Base-by-base conservation (phyloP, 1,140 invertebrate genomes). In the Drosophila parvula region DNA sequence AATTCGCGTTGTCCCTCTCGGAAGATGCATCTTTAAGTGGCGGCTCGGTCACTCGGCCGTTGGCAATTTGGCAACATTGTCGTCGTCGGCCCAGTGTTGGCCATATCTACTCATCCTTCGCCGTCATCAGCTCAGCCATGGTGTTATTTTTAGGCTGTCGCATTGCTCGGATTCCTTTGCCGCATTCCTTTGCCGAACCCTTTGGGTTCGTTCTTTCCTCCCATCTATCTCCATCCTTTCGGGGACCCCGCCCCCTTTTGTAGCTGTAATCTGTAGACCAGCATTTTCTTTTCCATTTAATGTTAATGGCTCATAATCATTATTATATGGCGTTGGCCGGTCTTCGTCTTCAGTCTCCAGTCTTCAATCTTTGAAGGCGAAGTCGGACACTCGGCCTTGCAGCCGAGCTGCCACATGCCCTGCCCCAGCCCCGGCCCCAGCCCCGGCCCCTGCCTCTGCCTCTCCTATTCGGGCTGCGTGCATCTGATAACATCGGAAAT, bases 301-400 rank as follows among this genome's bases (percentile, higher is more conserved):
- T 90, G 85, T 90, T 90, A 90, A 90, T 90, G 85, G 85, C 85
- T 85, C 85, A 90, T 90, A 90, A 90, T 90, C 86, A 90, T 90
- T 90, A 90, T 90, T 89, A 89, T 89, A 89, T 88, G 83, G 83
- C 83, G 80, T 88, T 88, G 84, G 84, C 82, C 81, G 78, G 82
- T 81, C 81, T 84, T 84, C 81, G 77, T 83, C 47, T 32, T 50
- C 48, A 28, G 48, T 32, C 48, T 16, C 36, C 50, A 55, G 34
- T 55, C 81, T 77, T 68, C 67, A 74, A 65, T 71, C 69, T 74
- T 75, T 64, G 61, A 51, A 41, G 53, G 51, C 44, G 43, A 22
- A 50, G 53, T 68, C 44, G 70, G 51, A 58, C 57, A 58, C 78
- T 58, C 59, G 63, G 57, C 75, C 81, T 81, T 62, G 71, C 57